Evolutionary conservation across 2,113 vertebrate genomes (phyloP), one percentile per base, ranked within the genome.

Genomic region (Pterocles burchelli): DNA sequence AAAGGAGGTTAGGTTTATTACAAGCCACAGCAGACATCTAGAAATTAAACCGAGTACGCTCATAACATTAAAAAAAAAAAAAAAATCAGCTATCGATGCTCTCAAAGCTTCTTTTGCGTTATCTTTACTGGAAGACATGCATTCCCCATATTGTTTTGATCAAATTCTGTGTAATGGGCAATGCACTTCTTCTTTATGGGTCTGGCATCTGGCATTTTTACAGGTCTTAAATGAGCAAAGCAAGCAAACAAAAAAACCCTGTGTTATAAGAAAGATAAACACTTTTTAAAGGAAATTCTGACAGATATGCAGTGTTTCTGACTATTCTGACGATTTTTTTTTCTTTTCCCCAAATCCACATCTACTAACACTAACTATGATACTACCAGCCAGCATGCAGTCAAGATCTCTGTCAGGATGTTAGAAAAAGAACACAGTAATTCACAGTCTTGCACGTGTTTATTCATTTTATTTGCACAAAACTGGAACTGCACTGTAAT

Each of bases 401-500:
- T n/a, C 20, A 38, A n/a, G 46, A 75, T 73, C 34, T 91, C 62
- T 72, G 14, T 82, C 67, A 81, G 46, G 49, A 73, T 57, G 18
- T 62, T 45, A n/a, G 41, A 88, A 89, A 75, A 75, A 36, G 31
- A 79, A 88, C 91, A 58, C 9, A 52, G 49, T 58, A 76, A 82
- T 78, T 72, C 70, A 83, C 15, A 28, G 41, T 33, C 87, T 82
- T 65, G 73, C 70, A 79, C 3, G 4, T 54, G 58, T 46, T 85
- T 75, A 66, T 36, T 83, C 7, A 58, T 85, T 97, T 65, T 81
- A 36, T 54, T 85, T 92, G 20, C 59, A 80, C 33, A 76, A 55
- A 85, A 83, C 72, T 74, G 38, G 76, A 95, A 95, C 51, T 90
- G 77, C 67, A 92, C 24, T 96, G 91, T 89, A 94, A 97, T 96